Percentiles rank a stretch among this genome's conserved stretches.
These are phyloP conservation scores for Alligator mississippiensis DNA, from an alignment of 2,113 vertebrate genomes.

Conservation along the genomic window DNA sequence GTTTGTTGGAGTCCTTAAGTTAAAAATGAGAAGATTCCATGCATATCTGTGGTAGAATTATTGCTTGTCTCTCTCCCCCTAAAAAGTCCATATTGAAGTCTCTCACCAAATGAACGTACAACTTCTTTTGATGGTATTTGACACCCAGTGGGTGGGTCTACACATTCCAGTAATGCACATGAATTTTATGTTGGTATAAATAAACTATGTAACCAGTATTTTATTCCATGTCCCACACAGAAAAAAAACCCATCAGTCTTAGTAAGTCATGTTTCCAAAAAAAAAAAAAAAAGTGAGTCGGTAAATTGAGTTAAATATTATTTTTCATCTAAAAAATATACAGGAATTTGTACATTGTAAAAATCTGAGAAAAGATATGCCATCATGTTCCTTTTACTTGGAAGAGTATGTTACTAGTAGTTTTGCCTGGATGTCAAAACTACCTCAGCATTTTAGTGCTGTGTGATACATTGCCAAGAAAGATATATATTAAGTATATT, in stretches of 20 bases:
- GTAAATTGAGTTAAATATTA: neutral
- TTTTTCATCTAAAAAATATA: neutral
- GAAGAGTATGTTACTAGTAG: neutral
- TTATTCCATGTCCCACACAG: neutral
- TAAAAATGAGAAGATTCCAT: neutral
- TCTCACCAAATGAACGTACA: neutral
- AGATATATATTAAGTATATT: neutral
- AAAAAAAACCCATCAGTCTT: neutral
- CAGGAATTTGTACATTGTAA: neutral
- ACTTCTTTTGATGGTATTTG: too few relatives aligned
- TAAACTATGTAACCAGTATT: accelerated
- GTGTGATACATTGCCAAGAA: neutral
- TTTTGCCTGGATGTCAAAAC: neutral
- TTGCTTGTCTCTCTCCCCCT: neutral
- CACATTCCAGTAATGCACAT: too few relatives aligned
- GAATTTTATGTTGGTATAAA: neutral
- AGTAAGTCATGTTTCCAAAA: neutral
- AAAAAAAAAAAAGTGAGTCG: neutral
- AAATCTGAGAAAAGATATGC: neutral
- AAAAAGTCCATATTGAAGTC: neutral
- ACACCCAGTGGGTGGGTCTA: too few relatives aligned
- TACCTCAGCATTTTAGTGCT: neutral
- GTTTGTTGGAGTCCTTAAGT: neutral
- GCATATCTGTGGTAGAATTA: neutral
- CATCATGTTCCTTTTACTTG: neutral